These are phyloP conservation scores for Diarsia rubi DNA, from an alignment of 2,888 invertebrate species.

Conservation along the genomic window DNA sequence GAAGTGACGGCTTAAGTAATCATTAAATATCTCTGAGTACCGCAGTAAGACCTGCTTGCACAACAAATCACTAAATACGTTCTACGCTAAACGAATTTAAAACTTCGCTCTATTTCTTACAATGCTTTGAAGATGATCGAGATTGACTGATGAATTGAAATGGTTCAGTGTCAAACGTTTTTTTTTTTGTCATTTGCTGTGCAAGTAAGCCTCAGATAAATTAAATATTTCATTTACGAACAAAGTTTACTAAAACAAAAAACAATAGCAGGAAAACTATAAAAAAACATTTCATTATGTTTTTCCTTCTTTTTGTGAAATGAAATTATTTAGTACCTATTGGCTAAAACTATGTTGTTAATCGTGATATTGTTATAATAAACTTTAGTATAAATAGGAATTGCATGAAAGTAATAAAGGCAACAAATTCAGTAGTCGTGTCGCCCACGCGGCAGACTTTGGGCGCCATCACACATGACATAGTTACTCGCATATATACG, in stretches of 20 bases:
- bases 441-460: constrained; percentile 87
- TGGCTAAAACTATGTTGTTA: constrained; percentile 33
- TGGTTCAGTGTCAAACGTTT: neutral
- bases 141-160: neutral
- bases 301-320: constrained; percentile 25
- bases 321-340: constrained; percentile 8
- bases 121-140: neutral
- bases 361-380: constrained; percentile 61
- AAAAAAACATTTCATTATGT: constrained; percentile 34
- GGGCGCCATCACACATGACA: constrained; percentile 79
- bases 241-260: constrained; percentile 11
- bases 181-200: neutral
- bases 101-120: neutral
- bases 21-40: no score
- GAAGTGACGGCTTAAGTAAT: no score
- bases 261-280: constrained; percentile 50
- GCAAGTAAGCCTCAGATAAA: constrained; percentile 6
- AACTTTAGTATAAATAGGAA: constrained; percentile 71
- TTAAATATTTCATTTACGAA: constrained; percentile 10
- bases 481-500: constrained; percentile 54
- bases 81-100: neutral
- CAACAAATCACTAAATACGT: neutral
- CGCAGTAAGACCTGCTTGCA: neutral
- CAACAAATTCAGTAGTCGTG: constrained; percentile 81
- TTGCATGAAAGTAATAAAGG: constrained; percentile 85